phyloP scores from a whole-genome alignment of 2,797 vertebrate genomes.

The Lycodopsis pacificus region DNA sequence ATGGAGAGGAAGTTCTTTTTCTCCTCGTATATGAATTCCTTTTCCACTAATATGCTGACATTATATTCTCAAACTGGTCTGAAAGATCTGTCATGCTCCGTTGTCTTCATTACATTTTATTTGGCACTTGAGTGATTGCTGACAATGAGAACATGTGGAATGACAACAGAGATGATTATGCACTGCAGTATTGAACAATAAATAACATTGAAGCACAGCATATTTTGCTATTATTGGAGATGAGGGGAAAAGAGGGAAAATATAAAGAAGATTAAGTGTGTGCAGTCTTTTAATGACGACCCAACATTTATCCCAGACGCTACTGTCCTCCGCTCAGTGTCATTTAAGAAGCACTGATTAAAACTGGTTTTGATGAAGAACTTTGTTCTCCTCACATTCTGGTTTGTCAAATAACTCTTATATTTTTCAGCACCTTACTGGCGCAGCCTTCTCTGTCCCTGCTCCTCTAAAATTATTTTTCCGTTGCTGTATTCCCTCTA shows the following conservation, averaged over 20 bases:
- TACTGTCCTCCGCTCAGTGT: neutral
- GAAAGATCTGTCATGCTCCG: slow-evolving; percentile 47
- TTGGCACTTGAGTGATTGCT: slow-evolving; percentile 85
- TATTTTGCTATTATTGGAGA: slow-evolving; percentile 58
- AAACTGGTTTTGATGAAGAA: slow-evolving; percentile 16
- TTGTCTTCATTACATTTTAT: slow-evolving; percentile 77
- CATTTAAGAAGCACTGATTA: neutral
- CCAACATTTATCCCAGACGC: neutral
- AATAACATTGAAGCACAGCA: slow-evolving; percentile 82
- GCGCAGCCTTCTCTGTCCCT: neutral
- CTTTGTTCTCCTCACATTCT: neutral
- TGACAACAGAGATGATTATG: slow-evolving; percentile 71
- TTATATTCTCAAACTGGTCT: slow-evolving; percentile 47
- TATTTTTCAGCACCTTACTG: slow-evolving; percentile 29
- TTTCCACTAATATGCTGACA: slow-evolving; percentile 38
- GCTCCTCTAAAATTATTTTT: slow-evolving; percentile 36
- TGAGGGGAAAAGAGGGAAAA: slow-evolving; percentile 1
- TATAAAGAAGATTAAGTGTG: neutral
- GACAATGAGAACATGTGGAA: slow-evolving; percentile 73
- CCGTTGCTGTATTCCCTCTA: slow-evolving; percentile 30
- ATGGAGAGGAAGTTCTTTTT: slow-evolving; percentile 44
- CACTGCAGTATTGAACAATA: slow-evolving; percentile 83
- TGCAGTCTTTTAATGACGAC: neutral
- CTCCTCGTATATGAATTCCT: slow-evolving; percentile 45
- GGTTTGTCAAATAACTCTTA: neutral